These are phyloP conservation scores for Dioctria linearis DNA, from an alignment of 2,888 invertebrate genomes.

Conservation along the genomic window DNA sequence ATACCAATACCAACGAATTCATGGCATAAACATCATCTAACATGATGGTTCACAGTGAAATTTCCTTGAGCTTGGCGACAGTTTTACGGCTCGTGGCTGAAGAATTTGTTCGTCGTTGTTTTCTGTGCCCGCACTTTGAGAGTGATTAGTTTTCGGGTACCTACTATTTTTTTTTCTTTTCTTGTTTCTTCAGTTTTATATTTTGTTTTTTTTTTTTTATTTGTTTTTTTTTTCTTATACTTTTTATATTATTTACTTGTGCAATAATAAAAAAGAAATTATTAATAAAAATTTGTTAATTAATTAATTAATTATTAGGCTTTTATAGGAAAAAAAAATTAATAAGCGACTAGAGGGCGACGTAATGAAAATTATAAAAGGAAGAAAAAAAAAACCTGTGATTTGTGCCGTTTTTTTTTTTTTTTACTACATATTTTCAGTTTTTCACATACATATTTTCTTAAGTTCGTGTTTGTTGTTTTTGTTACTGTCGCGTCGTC, in stretches of 20 bases:
- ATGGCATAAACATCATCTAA: slow-evolving; percentile 8
- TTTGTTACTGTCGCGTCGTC: too few species aligned
- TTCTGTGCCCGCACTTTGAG: background rate
- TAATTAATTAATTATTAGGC: background rate
- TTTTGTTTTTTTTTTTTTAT: too few species aligned
- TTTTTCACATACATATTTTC: too few species aligned
- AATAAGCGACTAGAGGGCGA: too few species aligned
- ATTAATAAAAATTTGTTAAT: background rate
- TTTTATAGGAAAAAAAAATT: background rate
- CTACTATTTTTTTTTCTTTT: background rate
- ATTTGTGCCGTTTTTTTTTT: too few species aligned
- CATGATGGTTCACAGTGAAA: slow-evolving; percentile 25
- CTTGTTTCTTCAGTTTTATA: background rate
- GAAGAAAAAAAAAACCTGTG: too few species aligned
- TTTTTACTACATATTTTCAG: too few species aligned
- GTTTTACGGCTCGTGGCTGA: slow-evolving; percentile 46
- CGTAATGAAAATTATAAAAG: too few species aligned
- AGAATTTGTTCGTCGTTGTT: slow-evolving; percentile 33
- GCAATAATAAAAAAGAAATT: too few species aligned
- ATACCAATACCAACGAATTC: background rate
- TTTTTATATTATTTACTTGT: too few species aligned
- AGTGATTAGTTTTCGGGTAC: background rate
- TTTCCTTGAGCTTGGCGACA: slow-evolving; percentile 38
- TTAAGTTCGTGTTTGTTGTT: too few species aligned
- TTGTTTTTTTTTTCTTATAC: too few species aligned